Evolutionary conservation across 1,140 invertebrate species (phyloP).

Genomic region (Bombus superbus): DNA sequence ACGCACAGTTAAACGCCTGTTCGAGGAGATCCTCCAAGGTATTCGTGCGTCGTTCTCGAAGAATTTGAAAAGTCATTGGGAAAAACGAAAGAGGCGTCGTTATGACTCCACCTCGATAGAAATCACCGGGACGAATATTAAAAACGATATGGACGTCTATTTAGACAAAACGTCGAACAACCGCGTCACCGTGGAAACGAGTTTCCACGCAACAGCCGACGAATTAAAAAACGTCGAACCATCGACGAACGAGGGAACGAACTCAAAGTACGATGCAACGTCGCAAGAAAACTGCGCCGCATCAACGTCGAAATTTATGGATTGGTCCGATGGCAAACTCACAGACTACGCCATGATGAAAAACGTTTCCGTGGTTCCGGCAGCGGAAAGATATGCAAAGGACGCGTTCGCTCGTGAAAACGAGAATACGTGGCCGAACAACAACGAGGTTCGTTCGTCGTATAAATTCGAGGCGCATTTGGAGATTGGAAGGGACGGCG

Average conservation of each 20-base stretch:
- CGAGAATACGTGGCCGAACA: neutral
- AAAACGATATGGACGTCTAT: neutral
- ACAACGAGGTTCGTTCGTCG: neutral
- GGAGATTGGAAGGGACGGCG: neutral
- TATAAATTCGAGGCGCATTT: neutral
- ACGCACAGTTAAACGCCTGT: no score
- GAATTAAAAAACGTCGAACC: neutral
- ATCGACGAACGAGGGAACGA: no score
- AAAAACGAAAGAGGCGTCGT: neutral
- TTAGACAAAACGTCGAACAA: no score
- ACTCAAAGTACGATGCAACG: neutral
- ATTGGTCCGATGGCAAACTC: conserved; percentile 16
- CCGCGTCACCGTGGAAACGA: fast-evolving
- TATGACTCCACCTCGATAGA: neutral
- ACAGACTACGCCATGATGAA: neutral
- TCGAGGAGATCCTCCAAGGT: no score
- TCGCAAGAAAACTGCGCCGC: neutral
- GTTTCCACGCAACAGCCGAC: neutral
- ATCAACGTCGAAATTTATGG: neutral
- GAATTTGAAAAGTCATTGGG: neutral
- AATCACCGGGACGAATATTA: neutral
- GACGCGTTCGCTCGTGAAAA: neutral
- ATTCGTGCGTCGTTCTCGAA: no score
- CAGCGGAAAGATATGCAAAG: neutral
- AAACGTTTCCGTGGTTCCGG: neutral